Conservation (phyloP, 2,797 vertebrate species). For the Mergus octosetaceus region DNA sequence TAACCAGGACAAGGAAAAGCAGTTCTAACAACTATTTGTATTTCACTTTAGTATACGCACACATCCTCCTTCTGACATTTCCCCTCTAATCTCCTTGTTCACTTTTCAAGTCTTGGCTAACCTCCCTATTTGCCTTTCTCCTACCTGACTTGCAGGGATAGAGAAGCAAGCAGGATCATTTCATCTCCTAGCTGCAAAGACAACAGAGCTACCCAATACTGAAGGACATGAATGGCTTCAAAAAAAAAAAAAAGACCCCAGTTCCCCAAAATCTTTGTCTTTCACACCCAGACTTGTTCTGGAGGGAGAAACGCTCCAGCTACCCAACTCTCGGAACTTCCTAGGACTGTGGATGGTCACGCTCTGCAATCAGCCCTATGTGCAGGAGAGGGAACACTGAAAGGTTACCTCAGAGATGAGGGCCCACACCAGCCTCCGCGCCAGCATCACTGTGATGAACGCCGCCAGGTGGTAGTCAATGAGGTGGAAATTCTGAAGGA, state of each 20-base stretch:
- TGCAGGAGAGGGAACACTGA: slow-evolving; percentile 12
- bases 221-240: neutral
- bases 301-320: neutral
- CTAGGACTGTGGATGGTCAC: neutral
- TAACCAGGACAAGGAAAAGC: neutral
- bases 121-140: neutral
- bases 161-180: neutral
- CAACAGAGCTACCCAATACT: neutral
- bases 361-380: neutral
- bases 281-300: neutral
- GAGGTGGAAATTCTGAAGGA: slow-evolving; percentile 94
- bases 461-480: slow-evolving; percentile 97
- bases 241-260: too few relatives aligned
- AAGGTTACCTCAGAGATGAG: slow-evolving; percentile 92
- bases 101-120: neutral
- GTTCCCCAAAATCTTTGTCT: neutral
- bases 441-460: slow-evolving; percentile 98
- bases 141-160: neutral
- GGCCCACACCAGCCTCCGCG: slow-evolving; percentile 96
- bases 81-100: neutral
- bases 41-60: neutral
- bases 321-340: neutral
- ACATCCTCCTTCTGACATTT: neutral
- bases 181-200: neutral
- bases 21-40: neutral